A percentile compares a stretch with the other conserved stretches of the same genome.
phyloP scores from a whole-genome alignment of 2,797 vertebrate species.

The Sebastes taczanowskii region DNA sequence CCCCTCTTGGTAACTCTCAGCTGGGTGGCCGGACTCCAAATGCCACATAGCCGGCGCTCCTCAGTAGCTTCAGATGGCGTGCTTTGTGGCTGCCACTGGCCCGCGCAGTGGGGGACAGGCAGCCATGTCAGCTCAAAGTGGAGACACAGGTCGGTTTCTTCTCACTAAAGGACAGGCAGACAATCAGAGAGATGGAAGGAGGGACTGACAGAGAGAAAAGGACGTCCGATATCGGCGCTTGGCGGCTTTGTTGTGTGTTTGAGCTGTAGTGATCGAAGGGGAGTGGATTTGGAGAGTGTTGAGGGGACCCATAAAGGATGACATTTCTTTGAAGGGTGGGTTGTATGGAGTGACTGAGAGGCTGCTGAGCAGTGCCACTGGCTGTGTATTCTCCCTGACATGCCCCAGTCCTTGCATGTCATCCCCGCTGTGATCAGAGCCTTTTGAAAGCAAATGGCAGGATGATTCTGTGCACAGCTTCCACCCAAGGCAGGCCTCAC shows the following conservation, averaged over 20 bases:
- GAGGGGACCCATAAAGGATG: conserved; percentile 82
- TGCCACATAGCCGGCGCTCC: conserved; percentile 79
- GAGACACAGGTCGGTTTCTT: conserved; percentile 79
- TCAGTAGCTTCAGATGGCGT: conserved; percentile 65
- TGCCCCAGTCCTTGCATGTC: conserved; percentile 77
- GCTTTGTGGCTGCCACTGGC: conserved; percentile 75
- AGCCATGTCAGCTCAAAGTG: conserved; percentile 82
- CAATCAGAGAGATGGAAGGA: conserved; percentile 79
- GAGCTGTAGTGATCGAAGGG: conserved; percentile 78
- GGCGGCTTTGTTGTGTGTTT: conserved; percentile 79
- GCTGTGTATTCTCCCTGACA: conserved; percentile 79
- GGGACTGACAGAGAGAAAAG: conserved; percentile 70
- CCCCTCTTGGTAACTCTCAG: conserved; percentile 82
- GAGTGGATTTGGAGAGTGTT: conserved; percentile 77
- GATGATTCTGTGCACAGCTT: conserved; percentile 50
- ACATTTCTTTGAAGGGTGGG: conserved; percentile 86
- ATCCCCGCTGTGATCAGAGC: conserved; percentile 81
- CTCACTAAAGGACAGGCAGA: conserved; percentile 84
- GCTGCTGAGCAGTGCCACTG: conserved; percentile 79
- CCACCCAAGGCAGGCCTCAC: conserved; percentile 41
- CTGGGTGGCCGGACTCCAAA: conserved; percentile 81
- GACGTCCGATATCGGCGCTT: conserved; percentile 76
- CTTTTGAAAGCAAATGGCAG: conserved; percentile 71
- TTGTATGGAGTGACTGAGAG: conserved; percentile 79
- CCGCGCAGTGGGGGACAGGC: conserved; percentile 68